Percentiles rank a stretch among this genome's conserved stretches.
phyloP scores from a whole-genome alignment of 2,888 invertebrate genomes.

The Alviniconcha strummeri region DNA sequence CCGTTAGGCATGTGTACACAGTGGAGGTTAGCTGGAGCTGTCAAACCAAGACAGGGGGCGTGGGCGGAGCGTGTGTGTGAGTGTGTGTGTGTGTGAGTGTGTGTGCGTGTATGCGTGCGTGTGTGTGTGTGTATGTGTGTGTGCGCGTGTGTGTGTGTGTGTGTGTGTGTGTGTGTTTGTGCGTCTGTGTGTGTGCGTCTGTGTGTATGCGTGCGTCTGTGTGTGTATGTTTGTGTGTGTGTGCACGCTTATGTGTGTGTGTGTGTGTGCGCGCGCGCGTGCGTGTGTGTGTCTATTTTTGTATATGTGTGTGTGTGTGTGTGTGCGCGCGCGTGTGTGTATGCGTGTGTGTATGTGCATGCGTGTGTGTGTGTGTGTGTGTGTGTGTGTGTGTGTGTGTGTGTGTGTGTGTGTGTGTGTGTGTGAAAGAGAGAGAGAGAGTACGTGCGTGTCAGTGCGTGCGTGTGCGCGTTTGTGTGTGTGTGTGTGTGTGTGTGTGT shows the following conservation, averaged over 20 bases:
- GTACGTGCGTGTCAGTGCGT: too few species aligned
- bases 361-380: neutral
- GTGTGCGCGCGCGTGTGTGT: neutral
- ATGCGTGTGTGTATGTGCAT: neutral
- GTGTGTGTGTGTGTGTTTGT: neutral
- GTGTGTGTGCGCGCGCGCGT: neutral
- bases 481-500: slow-evolving; percentile 15
- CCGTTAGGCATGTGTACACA: too few species aligned
- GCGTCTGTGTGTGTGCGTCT: neutral
- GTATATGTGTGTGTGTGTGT: neutral
- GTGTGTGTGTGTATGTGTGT: neutral
- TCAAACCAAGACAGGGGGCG: neutral
- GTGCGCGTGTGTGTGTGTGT: neutral
- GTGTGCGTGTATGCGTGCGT: neutral
- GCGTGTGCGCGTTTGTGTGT: neutral
- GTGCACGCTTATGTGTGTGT: neutral
- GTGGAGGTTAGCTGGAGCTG: too few species aligned
- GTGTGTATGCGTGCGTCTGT: neutral
- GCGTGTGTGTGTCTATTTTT: neutral
- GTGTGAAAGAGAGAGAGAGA: too few species aligned
- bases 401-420: too few species aligned
- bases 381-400: neutral
- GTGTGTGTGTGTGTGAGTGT: neutral
- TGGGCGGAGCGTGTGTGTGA: too few species aligned
- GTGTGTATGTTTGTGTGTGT: slow-evolving; percentile 11